These are phyloP conservation scores for Gnathonemus longibarbis DNA, from an alignment of 2,113 vertebrate species.

Conservation along the genomic window DNA sequence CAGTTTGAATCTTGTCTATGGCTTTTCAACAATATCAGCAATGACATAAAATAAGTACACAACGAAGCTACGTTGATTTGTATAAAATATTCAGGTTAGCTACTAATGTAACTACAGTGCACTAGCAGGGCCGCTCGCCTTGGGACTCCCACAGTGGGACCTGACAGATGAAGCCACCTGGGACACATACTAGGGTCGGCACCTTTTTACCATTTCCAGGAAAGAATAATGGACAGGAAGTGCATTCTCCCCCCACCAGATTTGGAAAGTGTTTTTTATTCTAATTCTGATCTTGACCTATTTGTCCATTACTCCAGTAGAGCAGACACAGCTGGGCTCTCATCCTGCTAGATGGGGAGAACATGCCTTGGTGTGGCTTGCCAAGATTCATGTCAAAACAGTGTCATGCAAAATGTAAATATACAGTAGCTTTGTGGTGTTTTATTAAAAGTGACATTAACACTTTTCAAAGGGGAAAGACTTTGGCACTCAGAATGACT, in stretches of 20 bases:
- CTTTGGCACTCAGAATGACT: neutral
- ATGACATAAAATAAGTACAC: neutral
- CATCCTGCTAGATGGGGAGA: neutral
- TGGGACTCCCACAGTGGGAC: neutral
- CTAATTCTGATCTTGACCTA: neutral
- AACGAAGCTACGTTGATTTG: neutral
- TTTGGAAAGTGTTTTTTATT: neutral
- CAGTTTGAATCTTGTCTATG: neutral
- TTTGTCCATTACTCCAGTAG: neutral
- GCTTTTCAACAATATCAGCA: neutral
- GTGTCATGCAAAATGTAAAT: conserved; percentile 4
- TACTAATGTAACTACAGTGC: neutral
- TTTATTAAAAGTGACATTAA: neutral
- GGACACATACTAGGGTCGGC: neutral
- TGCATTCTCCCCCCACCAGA: neutral
- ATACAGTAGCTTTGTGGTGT: neutral
- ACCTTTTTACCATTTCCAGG: neutral
- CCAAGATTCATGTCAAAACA: neutral
- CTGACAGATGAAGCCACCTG: neutral
- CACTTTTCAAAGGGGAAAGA: neutral
- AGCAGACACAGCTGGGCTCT: neutral
- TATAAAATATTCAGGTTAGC: neutral
- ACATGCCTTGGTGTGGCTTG: neutral
- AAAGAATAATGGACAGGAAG: neutral
- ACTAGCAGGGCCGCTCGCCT: neutral